Evolutionary conservation across 2,888 invertebrate species (phyloP), one percentile per base, ranked within the genome.

Genomic region (Drosophila colorata): DNA sequence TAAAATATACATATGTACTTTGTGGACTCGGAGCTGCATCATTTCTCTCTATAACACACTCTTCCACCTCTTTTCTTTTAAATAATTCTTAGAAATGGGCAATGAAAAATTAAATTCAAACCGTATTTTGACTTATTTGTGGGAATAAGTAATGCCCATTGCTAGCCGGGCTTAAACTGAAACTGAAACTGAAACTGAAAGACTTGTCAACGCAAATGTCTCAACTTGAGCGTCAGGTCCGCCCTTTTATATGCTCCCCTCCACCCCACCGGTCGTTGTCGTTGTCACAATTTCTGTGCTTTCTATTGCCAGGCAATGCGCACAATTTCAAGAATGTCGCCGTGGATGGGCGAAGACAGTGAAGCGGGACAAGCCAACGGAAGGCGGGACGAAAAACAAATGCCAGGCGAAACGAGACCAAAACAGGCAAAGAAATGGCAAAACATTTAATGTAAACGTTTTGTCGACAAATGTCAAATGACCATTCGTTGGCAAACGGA

Each of bases 381-480:
- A 44, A 14, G n/a, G 47, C 14, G n/a, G 38, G 47, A 33, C 18
- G 44, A 47, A 41, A 23, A 13, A 52, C 52, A 47, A 57, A 59
- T 51, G 44, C 20, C 49, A 46, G 23, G 49, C 48, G 63, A 74
- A 68, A 55, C 52, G 53, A 47, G 53, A 63, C 43, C 43, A 38
- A 66, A 79, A 68, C 55, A 53, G 69, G 71, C 81, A 64, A 80
- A 66, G 86, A 77, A 82, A 87, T 78, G 81, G 74, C 81, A 75
- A 75, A 81, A 80, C 79, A 82, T 85, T 85, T 88, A 88, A 86
- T 86, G 88, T 85, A 87, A 87, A 89, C 83, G 89, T 79, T 85
- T 84, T 85, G 89, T 80, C 83, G 83, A 79, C 86, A 89, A 87
- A 86, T 89, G 87, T 87, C 88, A 89, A 87, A 84, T 87, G 87